Base-by-base conservation (phyloP, 1,140 invertebrate species). In the Drosophila takahashii region DNA sequence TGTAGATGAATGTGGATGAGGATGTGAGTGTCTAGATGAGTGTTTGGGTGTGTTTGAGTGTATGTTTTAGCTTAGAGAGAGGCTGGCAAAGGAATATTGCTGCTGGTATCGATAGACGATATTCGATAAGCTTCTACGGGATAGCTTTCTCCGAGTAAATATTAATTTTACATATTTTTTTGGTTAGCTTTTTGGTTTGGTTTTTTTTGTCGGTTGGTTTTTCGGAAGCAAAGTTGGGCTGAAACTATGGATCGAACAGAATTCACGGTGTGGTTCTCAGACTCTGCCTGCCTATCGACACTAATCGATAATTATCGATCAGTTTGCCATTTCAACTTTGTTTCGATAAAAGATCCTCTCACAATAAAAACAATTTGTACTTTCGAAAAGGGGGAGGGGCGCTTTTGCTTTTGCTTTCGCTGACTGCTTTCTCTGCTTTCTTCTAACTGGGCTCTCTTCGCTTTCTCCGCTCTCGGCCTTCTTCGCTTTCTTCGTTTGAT, bases 281-380 rank as follows among this genome's bases (percentile, higher is more conserved):
- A 67, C 64, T 65, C 60, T 51, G 29, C 59, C 60, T 67, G 60
- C 59, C 64, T 67, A 67, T 67, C 64, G 45, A 51, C 53, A 58
- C 64, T 22, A 51, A 67, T 64, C 42, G 44, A 67, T 37, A n/a
- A 13, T 51, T 36, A 61, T 73, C 42, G 50, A 48, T 81, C 51
- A 71, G 53, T 62, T 74, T 78, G 72, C 59, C 62, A 58, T 73
- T 50, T 65, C 75, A 58, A 64, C 44, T 78, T 56, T 79, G 48
- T 71, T 74, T 78, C 47, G 77, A 89, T 89, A 89, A 89, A 89
- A 89, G 81, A 84, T 89, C 84, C 76, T 83, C 81, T 89, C 86
- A 91, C 81, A 87, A 91, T 90, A 90, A 92, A 92, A 92, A 92
- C 91, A 92, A 92, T 92, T 92, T 92, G 91, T 92, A 92, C 91